phyloP scores from a whole-genome alignment of 2,888 invertebrate species.

The Eutolmus rufibarbis region DNA sequence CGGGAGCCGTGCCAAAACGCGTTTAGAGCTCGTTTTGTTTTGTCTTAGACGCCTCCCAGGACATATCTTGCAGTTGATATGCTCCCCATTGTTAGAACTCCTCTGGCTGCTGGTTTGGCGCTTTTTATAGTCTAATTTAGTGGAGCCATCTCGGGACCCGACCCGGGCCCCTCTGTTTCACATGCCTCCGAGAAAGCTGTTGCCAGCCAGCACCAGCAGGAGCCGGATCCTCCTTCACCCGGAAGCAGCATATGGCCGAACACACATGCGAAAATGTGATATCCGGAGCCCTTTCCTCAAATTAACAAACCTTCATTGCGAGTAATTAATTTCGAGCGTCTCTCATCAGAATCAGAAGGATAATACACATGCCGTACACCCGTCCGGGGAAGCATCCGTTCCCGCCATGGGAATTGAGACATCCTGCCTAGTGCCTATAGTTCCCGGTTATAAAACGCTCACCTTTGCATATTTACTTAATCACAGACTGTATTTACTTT shows the following conservation, averaged over 20 bases:
- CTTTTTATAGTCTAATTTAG: not conserved
- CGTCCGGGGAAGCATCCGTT: not conserved
- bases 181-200: not conserved
- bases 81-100: not conserved
- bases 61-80: not conserved
- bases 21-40: not conserved
- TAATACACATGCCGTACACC: not conserved
- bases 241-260: constrained; percentile 18
- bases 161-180: not conserved
- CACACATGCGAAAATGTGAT: constrained; percentile 32
- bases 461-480: constrained; percentile 30
- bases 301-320: constrained; percentile 30
- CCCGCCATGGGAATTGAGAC: not conserved
- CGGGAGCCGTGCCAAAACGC: not conserved
- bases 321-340: constrained; percentile 28
- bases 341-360: not conserved
- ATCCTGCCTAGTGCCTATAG: not conserved
- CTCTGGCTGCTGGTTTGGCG: not conserved
- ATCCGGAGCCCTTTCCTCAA: not conserved
- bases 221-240: not conserved
- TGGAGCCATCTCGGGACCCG: not conserved
- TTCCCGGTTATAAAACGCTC: not conserved
- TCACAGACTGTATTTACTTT: constrained; percentile 29
- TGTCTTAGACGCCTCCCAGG: not conserved
- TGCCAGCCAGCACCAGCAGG: not conserved